Evolutionary conservation across 2,113 vertebrate species (phyloP), one percentile per base, ranked within the genome.

Genomic region (Eira barbara): DNA sequence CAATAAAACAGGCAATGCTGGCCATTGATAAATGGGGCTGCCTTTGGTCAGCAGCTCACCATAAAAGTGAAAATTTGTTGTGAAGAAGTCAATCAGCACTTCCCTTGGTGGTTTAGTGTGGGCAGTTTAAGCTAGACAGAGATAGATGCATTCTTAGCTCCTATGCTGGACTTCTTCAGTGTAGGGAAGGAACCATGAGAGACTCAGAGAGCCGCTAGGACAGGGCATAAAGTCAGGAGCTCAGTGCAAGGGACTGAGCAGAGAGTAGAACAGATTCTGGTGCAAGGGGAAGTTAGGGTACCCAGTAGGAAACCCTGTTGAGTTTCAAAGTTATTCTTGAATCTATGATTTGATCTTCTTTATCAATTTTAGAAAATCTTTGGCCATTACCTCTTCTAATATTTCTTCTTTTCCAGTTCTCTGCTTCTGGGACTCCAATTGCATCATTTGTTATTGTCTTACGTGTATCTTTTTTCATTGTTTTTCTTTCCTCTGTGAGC

Each of bases 401-500:
- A 87, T 92, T 80, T 97, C 76, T 82, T 95, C n/a, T 88, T 21
- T 69, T 13, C 11, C 91, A 14, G 17, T 45, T 93, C 11, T 81
- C 36, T 61, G 55, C 39, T 93, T 52, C 17, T 25, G 23, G 69
- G 14, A 69, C 17, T 92, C 55, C 3, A 83, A 3, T 95, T 79
- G n/a, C 14, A 76, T 45, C 23, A 88, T 91, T 89, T 59, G 6
- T 76, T 95, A 65, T 85, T 91, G 76, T 67, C 31, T 31, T 21
- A 73, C 34, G 15, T 78, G 25, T 84, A 34, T 42, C 15, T 84
- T 89, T 86, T 94, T 76, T 49, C 18, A 69, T 52, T 87, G 7
- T 45, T 95, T 95, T 97, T 92, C 52, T 95, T 97, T 90, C 52
- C 76, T 76, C 55, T 76, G 6, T 83, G 76, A 91, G 45, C 15